Conservation (phyloP, 2,888 invertebrate genomes). For the Seira ritae region DNA sequence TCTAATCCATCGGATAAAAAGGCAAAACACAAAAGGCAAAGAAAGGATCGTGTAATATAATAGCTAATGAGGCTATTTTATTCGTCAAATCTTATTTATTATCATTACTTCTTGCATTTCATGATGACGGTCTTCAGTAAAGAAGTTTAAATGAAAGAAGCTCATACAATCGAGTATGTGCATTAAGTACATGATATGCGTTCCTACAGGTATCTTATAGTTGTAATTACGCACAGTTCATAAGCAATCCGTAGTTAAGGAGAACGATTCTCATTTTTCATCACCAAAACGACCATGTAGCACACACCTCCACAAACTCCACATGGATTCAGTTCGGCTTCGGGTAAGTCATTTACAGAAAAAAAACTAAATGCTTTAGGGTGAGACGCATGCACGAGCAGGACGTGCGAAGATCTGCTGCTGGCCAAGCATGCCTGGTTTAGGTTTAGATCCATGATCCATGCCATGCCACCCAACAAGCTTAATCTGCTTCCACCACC, state of each 20-base stretch:
- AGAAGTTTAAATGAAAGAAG: background rate
- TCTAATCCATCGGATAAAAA: background rate
- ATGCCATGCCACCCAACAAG: constrained; percentile 51
- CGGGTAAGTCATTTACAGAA: background rate
- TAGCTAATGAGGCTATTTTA: constrained; percentile 65
- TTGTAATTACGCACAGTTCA: background rate
- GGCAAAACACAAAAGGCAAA: background rate
- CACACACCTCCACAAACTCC: constrained; percentile 24
- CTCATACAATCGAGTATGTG: background rate
- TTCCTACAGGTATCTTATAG: background rate
- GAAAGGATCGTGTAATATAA: constrained; percentile 34
- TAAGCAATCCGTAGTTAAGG: background rate
- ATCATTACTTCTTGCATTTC: constrained; percentile 42
- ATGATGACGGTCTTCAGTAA: background rate
- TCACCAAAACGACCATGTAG: constrained; percentile 25
- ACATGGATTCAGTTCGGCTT: background rate
- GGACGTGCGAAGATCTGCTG: constrained; percentile 2
- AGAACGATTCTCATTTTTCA: constrained; percentile 14
- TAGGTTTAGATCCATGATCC: no score
- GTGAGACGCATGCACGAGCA: background rate
- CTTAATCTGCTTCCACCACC: constrained; percentile 14
- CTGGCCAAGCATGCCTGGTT: background rate
- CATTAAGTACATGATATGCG: background rate
- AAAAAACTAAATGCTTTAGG: background rate
- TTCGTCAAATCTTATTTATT: constrained; percentile 65